Base-by-base conservation (phyloP, 53 echinoderm and acorn worm species). In the Echinometra lucunter region DNA sequence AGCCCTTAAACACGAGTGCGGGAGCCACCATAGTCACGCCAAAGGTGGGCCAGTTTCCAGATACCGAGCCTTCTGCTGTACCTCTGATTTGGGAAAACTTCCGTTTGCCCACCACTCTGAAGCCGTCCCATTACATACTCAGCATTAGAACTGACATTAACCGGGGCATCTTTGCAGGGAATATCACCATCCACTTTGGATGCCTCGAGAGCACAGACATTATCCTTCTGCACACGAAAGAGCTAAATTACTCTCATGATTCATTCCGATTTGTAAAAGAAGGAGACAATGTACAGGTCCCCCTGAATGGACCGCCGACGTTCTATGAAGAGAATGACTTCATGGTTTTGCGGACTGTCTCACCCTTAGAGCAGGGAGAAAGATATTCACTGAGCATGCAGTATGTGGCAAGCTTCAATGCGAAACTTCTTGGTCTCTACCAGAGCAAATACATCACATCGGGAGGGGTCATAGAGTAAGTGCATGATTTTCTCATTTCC, bases 151-250 rank as follows among this genome's bases (percentile, higher is more conserved):
- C 95, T 83, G 95, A 96, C 92, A 95, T 98, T 47, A 93, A 92
- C 69, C 91, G 94, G 63, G 90, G 95, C 72, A 66, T 87, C 72
- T 98, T 97, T 83, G 87, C 91, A 49, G 98, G 98, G 67, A 95
- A 96, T 67, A 95, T 97, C 66, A 89, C 82, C 45, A 97, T 98
- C 47, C 81, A 91, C 38, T 96, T 98, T 75, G 66, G 45, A 42
- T 98, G 98, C 90, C 57, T 91, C 72, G 66, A 88, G 49, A 57
- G 94, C 35, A 98, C 98, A 37, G 93, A 96, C 21, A 92, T 95
- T 66, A 96, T 98, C 44, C 81, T 98, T 66, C 91, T 98, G 11
- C 98, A 98, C 94, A 95, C 94, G 56, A 89, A 95, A 42, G 96
- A 88, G 34, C 72, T 96, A 45, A 89, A 95, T 67, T 94, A 95